These are phyloP conservation scores for Ichneumoninae sp. DNA, from an alignment of 2,888 invertebrate genomes.

Conservation along the genomic window DNA sequence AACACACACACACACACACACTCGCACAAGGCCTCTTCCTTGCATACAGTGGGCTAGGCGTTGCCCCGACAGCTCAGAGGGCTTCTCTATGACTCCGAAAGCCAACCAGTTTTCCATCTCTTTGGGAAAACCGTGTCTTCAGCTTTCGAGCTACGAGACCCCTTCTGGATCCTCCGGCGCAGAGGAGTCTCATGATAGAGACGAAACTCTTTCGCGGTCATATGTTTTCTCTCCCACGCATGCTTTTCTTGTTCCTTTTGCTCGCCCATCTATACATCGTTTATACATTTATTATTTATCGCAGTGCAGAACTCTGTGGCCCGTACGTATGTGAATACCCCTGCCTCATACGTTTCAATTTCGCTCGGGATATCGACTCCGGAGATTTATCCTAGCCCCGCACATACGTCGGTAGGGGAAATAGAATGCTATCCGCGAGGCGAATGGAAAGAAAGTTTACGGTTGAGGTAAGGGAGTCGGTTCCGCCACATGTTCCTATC, in stretches of 20 bases:
- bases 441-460: neutral
- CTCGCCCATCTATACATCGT: constrained; percentile 1
- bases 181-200: neutral
- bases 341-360: constrained; percentile 60
- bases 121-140: constrained; percentile 39
- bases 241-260: neutral
- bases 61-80: constrained; percentile 32
- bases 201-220: constrained; percentile 9
- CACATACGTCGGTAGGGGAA: constrained; percentile 33
- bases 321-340: neutral
- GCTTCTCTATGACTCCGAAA: constrained; percentile 56
- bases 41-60: constrained; percentile 21
- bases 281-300: constrained; percentile 43
- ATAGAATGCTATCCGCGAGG: constrained; percentile 27
- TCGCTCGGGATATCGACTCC: constrained; percentile 59
- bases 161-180: constrained; percentile 13
- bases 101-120: constrained; percentile 27
- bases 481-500: neutral
- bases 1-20: too few relatives aligned
- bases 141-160: constrained; percentile 46
- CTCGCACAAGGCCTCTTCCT: constrained; percentile 5
- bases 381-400: constrained; percentile 51
- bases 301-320: neutral
- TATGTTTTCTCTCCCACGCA: neutral
- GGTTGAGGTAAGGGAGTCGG: constrained; percentile 8